These are phyloP conservation scores for Drosophila conformis DNA, from an alignment of 2,888 invertebrate genomes.

Conservation along the genomic window DNA sequence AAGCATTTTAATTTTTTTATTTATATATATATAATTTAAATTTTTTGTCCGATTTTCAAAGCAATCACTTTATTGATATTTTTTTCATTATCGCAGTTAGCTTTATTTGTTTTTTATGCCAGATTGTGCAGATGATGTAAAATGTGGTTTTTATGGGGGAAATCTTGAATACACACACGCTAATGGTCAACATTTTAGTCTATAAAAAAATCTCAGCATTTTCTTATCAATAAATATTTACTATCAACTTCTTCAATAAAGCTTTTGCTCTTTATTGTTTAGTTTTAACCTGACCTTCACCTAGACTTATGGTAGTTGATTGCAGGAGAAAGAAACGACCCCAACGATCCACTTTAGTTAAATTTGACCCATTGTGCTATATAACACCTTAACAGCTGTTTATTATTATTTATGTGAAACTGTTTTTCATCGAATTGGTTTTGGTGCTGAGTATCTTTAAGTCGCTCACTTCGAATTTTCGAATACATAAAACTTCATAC, in stretches of 20 bases:
- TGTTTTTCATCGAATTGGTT: not conserved
- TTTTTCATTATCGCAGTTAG: not conserved
- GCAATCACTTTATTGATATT: not conserved
- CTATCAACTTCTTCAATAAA: not conserved
- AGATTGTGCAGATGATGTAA: not conserved
- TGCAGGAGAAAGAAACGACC: not conserved
- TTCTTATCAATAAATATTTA: not conserved
- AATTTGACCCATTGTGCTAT: not conserved
- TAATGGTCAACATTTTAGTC: not conserved
- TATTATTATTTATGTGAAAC: not conserved
- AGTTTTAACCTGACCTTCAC: not conserved
- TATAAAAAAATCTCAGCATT: too few species aligned
- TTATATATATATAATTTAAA: not conserved
- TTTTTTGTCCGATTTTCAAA: not conserved
- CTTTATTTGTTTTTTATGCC: not conserved
- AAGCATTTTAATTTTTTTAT: not conserved
- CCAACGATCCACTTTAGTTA: not conserved
- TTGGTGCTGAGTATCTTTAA: slow-evolving; percentile 33
- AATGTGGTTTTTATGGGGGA: not conserved
- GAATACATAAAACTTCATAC: slow-evolving; percentile 31
- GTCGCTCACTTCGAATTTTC: slow-evolving; percentile 42
- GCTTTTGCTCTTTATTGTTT: not conserved
- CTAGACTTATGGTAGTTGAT: not conserved
- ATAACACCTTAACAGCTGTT: not conserved
- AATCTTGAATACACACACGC: not conserved